A percentile compares a stretch with the other conserved stretches of the same genome.
Evolutionary conservation across 1,140 invertebrate genomes (phyloP).

Genomic region (Saccostrea cuccullata): DNA sequence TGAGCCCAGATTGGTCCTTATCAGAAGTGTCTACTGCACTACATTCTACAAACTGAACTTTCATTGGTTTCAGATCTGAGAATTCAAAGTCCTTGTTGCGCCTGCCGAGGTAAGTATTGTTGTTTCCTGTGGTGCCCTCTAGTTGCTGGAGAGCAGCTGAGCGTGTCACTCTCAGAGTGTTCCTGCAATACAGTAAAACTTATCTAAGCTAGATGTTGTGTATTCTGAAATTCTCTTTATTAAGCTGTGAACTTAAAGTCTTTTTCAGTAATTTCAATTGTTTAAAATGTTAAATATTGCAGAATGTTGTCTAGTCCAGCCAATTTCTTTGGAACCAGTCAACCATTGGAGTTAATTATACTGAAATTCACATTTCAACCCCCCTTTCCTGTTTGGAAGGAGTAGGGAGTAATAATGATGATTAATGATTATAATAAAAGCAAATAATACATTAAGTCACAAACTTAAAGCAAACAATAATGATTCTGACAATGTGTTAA

Average conservation of each 20-base stretch:
- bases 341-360: no score
- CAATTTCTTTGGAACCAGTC: no score
- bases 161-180: conserved; percentile 88
- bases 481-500: background rate
- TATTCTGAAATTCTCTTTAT: no score
- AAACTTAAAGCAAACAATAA: background rate
- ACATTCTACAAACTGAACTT: conserved; percentile 87
- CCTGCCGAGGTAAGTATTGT: conserved; percentile 84
- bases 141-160: conserved; percentile 87
- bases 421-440: no score
- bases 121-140: conserved; percentile 79
- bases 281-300: no score
- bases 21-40: conserved; percentile 81
- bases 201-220: no score
- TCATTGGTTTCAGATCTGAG: conserved; percentile 83
- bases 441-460: no score
- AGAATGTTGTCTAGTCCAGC: no score
- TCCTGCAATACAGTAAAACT: conserved; percentile 80
- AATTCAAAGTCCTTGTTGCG: conserved; percentile 90
- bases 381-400: background rate
- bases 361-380: no score
- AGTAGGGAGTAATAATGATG: background rate
- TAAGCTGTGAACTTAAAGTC: no score
- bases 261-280: no score
- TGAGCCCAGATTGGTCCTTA: conserved; percentile 80